Evolutionary conservation across 2,113 vertebrate species (phyloP).

Genomic region (Takifugu flavidus): DNA sequence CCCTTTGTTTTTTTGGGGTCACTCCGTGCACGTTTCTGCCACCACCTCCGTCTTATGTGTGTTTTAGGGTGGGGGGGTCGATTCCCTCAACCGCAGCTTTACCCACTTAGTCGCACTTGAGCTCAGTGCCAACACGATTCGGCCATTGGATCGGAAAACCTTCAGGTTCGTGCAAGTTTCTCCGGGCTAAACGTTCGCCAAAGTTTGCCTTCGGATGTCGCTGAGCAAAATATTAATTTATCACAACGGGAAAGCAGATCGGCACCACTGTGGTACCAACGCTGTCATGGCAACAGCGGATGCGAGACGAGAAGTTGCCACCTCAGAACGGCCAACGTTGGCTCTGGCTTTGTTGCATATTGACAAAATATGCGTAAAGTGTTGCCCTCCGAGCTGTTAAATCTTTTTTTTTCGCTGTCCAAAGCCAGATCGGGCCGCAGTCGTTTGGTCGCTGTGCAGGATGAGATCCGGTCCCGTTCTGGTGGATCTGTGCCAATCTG

Average conservation of each 20-base stretch:
- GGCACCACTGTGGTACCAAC: too few relatives aligned
- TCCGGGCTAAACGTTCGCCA: neutral
- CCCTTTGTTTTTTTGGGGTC: conserved; percentile 9
- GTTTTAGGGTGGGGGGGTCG: neutral
- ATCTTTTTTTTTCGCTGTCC: conserved; percentile 6
- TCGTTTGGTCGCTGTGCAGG: conserved; percentile 9
- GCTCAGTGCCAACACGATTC: conserved; percentile 14
- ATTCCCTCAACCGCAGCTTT: too few relatives aligned
- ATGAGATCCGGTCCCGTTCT: conserved; percentile 39
- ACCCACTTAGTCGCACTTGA: conserved; percentile 1
- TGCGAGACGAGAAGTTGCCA: neutral
- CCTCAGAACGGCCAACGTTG: neutral
- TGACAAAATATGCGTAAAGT: neutral
- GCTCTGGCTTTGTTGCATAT: neutral
- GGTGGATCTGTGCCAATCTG: conserved; percentile 15
- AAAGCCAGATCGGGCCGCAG: neutral
- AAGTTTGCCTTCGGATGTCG: neutral
- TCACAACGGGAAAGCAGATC: too few relatives aligned
- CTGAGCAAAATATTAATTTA: neutral
- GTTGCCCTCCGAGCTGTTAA: conserved; percentile 1
- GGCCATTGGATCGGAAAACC: neutral
- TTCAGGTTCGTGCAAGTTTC: neutral
- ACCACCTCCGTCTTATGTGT: conserved; percentile 3
- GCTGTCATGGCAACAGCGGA: conserved; percentile 1
- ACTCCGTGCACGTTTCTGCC: conserved; percentile 9